phyloP scores from a whole-genome alignment of 2,113 vertebrate genomes.

The Eira barbara region DNA sequence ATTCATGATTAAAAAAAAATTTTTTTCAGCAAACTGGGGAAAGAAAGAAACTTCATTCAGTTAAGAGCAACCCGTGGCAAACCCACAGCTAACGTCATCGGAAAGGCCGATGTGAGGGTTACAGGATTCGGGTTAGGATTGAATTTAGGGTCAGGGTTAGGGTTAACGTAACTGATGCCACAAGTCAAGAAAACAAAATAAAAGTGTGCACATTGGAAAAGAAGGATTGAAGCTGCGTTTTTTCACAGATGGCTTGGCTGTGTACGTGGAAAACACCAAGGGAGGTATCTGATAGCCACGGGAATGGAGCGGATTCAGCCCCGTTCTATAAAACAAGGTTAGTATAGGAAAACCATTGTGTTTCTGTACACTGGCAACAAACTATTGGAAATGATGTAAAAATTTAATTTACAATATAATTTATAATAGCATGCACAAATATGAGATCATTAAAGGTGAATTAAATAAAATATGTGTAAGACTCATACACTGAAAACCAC shows the following conservation, averaged over 20 bases:
- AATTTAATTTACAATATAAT: too few relatives aligned
- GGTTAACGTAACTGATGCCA: accelerated
- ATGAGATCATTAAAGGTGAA: neutral
- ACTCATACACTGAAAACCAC: neutral
- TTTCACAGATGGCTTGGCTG: neutral
- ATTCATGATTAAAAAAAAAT: neutral
- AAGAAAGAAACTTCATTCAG: neutral
- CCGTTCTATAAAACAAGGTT: neutral
- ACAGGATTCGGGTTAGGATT: neutral
- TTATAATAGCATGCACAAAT: neutral
- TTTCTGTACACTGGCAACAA: neutral
- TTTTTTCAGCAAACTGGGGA: neutral
- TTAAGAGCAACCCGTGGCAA: accelerated
- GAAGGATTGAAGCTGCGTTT: neutral
- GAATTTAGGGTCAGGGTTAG: neutral
- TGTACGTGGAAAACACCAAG: neutral
- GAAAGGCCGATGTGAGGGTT: neutral
- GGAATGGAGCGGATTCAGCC: neutral
- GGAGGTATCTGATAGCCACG: accelerated
- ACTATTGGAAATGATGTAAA: neutral
- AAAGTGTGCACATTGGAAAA: neutral
- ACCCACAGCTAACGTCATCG: accelerated
- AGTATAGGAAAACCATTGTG: neutral
- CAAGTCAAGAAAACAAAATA: neutral
- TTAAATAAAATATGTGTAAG: neutral